Evolutionary conservation across 1,140 invertebrate genomes (phyloP).

Genomic region (Micrasema minimum): DNA sequence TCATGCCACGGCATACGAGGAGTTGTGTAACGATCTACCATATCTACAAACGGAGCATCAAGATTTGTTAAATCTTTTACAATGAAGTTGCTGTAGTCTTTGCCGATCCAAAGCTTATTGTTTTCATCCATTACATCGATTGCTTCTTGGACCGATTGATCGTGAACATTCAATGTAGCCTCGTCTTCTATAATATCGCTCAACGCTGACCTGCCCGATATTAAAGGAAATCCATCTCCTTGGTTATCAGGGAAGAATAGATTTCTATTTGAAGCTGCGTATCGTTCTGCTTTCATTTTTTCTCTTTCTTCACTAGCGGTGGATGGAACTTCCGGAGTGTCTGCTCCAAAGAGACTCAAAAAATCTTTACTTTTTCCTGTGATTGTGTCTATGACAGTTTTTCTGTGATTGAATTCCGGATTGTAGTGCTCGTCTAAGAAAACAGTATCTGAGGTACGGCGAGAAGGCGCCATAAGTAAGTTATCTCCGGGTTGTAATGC

Average conservation of each 20-base stretch:
- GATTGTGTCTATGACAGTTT: slow-evolving; percentile 75
- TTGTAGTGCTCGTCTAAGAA: slow-evolving; percentile 52
- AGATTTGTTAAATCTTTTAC: slow-evolving; percentile 96
- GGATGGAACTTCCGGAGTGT: slow-evolving; percentile 64
- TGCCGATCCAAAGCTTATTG: slow-evolving; percentile 95
- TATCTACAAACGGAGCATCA: slow-evolving; percentile 89
- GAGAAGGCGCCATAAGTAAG: slow-evolving; percentile 64
- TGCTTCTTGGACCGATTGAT: slow-evolving; percentile 60
- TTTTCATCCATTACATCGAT: slow-evolving; percentile 61
- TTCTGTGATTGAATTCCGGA: slow-evolving; percentile 66
- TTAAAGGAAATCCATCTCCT: neutral
- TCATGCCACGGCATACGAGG: slow-evolving; percentile 99
- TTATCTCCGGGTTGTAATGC: slow-evolving; percentile 67
- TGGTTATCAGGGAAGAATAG: slow-evolving; percentile 46
- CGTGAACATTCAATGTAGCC: slow-evolving; percentile 56
- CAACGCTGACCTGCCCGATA: slow-evolving; percentile 56
- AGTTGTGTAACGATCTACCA: slow-evolving; percentile 86
- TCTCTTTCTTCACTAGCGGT: slow-evolving; percentile 65
- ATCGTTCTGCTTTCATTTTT: slow-evolving; percentile 66
- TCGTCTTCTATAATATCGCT: slow-evolving; percentile 61
- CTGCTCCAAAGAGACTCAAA: slow-evolving; percentile 70
- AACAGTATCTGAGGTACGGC: slow-evolving; percentile 63
- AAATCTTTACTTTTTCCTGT: slow-evolving; percentile 76
- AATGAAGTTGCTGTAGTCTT: slow-evolving; percentile 98
- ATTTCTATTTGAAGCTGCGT: slow-evolving; percentile 58